A percentile compares a stretch with the other conserved stretches of the same genome.
These are phyloP conservation scores for Pristis pectinata DNA, from an alignment of 2,797 vertebrate species.

Conservation along the genomic window DNA sequence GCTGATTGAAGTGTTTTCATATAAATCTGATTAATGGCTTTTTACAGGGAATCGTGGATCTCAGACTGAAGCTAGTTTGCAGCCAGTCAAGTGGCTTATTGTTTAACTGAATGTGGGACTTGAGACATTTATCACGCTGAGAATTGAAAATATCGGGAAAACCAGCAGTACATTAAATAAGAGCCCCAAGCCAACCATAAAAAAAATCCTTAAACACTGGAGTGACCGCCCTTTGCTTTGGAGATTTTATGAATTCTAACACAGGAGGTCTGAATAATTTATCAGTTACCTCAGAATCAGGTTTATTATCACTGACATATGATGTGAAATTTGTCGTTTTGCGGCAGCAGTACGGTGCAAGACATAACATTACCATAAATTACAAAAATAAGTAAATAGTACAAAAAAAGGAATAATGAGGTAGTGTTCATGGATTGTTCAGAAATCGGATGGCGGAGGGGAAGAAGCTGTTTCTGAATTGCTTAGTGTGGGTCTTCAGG, in stretches of 20 bases:
- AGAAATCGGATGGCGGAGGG: no score
- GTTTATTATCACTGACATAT: no score
- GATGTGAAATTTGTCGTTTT: no score
- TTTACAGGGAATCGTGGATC: not conserved
- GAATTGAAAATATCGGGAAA: not conserved
- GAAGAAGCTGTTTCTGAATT: no score
- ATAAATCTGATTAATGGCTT: constrained; percentile 8
- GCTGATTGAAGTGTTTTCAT: not conserved
- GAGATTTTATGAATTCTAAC: not conserved
- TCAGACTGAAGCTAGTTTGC: not conserved
- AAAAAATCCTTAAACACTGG: not conserved
- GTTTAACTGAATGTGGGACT: not conserved
- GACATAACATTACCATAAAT: no score
- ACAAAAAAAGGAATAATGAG: no score
- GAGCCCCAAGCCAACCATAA: not conserved
- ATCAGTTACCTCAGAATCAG: not conserved
- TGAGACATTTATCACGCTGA: not conserved
- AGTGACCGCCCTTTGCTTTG: not conserved
- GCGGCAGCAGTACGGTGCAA: no score
- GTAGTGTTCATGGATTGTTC: no score
- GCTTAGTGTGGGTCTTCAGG: no score
- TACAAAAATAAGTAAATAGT: no score
- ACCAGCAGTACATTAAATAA: not conserved
- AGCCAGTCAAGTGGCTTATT: not conserved
- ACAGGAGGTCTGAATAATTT: constrained; percentile 21